Conservation (phyloP, 2,797 vertebrate species). For the Crenuchus spilurus region DNA sequence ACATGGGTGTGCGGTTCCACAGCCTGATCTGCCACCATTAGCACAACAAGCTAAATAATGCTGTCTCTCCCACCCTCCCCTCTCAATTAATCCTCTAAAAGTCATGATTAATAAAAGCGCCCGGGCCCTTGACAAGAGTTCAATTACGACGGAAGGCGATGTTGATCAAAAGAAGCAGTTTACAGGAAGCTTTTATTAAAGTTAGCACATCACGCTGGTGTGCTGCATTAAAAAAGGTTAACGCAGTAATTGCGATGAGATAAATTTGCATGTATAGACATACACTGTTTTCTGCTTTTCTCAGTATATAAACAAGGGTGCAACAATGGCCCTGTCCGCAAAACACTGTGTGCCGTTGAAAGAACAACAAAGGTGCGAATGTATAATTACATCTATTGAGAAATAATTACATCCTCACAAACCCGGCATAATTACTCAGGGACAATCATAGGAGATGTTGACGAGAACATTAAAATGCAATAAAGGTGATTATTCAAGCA, state of each 20-base stretch:
- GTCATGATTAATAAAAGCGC: conserved; percentile 51
- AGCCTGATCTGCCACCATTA: background rate
- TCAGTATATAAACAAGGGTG: conserved; percentile 10
- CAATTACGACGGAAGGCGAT: conserved; percentile 45
- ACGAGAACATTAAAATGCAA: conserved; percentile 30
- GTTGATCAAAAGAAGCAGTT: conserved; percentile 40
- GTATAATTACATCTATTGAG: conserved; percentile 64
- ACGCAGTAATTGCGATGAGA: conserved; percentile 25
- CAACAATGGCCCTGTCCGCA: background rate
- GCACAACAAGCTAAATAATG: conserved; percentile 13
- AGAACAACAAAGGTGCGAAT: conserved; percentile 59
- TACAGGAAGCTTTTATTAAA: conserved; percentile 45
- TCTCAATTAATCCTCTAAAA: conserved; percentile 49
- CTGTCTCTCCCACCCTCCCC: conserved; percentile 18
- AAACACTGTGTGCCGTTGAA: background rate
- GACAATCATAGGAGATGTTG: conserved; percentile 50
- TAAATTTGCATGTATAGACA: conserved; percentile 31
- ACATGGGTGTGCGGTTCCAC: background rate
- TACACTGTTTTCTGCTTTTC: background rate
- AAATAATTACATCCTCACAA: conserved; percentile 63
- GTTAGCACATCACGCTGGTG: conserved; percentile 7
- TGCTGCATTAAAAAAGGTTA: conserved; percentile 44
- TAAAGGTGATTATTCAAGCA: conserved; percentile 27
- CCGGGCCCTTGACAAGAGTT: conserved; percentile 40
- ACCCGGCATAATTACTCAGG: conserved; percentile 58